These are phyloP conservation scores for Neodiprion virginianus DNA, from an alignment of 1,140 invertebrate species.

Conservation along the genomic window DNA sequence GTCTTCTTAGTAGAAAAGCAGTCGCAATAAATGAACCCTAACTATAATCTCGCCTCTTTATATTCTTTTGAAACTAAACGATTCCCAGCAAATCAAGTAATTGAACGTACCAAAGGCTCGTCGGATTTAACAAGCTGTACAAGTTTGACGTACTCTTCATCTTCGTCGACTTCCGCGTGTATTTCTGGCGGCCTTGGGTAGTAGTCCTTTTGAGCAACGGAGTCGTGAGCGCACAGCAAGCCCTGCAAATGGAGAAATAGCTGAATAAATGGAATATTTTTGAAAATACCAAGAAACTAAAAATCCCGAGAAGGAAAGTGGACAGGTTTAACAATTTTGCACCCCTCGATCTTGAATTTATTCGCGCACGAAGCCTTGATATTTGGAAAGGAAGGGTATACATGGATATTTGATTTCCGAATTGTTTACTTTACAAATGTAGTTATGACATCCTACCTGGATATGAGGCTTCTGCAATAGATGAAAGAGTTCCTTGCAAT, in stretches of 20 bases:
- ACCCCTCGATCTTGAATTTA: conserved; percentile 11
- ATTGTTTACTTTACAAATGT: conserved; percentile 16
- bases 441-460: conserved; percentile 68
- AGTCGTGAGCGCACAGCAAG: conserved; percentile 90
- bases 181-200: conserved; percentile 89
- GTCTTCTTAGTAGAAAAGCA: no score
- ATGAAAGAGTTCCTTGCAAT: conserved; percentile 81
- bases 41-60: no score
- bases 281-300: conserved; percentile 23
- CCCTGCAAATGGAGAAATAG: conserved; percentile 74
- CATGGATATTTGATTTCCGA: conserved; percentile 3
- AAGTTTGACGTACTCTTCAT: conserved; percentile 96
- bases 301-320: not conserved
- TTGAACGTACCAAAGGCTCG: conserved; percentile 88
- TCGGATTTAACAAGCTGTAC: conserved; percentile 96
- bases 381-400: conserved; percentile 12
- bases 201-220: conserved; percentile 94
- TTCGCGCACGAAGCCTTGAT: conserved; percentile 15
- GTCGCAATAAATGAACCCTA: no score
- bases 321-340: conserved; percentile 20
- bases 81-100: not conserved
- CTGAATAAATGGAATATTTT: conserved; percentile 36
- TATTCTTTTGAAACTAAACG: no score
- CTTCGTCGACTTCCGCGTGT: conserved; percentile 87
- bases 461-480: conserved; percentile 85